phyloP scores from a whole-genome alignment of 2,113 vertebrate genomes.

The Neolamprologus kungweensis region DNA sequence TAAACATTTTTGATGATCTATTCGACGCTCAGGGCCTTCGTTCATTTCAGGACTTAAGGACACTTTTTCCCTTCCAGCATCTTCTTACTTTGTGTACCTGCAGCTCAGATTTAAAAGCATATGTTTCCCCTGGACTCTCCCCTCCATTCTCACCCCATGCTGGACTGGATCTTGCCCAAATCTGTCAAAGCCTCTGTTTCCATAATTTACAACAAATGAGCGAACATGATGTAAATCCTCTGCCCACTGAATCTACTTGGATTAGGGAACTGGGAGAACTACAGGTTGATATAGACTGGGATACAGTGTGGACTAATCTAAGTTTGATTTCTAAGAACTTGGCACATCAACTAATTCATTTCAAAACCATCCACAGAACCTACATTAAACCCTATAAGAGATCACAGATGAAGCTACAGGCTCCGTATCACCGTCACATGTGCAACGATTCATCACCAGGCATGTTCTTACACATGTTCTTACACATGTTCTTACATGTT shows the following conservation, averaged over 20 bases:
- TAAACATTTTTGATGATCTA: rapidly evolving
- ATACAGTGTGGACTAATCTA: background rate
- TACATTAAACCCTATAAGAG: rapidly evolving
- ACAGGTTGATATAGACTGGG: background rate
- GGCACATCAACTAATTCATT: background rate
- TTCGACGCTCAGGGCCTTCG: rapidly evolving
- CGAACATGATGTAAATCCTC: background rate
- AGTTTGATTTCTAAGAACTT: rapidly evolving
- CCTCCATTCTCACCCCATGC: rapidly evolving
- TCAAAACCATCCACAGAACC: background rate
- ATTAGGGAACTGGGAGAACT: rapidly evolving
- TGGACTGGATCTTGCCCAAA: background rate
- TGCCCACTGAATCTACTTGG: background rate
- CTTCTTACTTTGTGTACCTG: rapidly evolving
- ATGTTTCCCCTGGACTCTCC: background rate
- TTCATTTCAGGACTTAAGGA: background rate
- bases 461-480: background rate
- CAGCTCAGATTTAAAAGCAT: background rate
- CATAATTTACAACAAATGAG: background rate
- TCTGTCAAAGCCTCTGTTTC: background rate
- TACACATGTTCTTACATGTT: background rate
- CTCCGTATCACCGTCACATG: rapidly evolving
- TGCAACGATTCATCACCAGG: rapidly evolving
- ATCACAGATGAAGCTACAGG: rapidly evolving
- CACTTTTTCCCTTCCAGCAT: rapidly evolving